These are phyloP conservation scores for Parazoanthus atlanticus DNA, from an alignment of 92 coral and sea anemone genomes.

Conservation along the genomic window DNA sequence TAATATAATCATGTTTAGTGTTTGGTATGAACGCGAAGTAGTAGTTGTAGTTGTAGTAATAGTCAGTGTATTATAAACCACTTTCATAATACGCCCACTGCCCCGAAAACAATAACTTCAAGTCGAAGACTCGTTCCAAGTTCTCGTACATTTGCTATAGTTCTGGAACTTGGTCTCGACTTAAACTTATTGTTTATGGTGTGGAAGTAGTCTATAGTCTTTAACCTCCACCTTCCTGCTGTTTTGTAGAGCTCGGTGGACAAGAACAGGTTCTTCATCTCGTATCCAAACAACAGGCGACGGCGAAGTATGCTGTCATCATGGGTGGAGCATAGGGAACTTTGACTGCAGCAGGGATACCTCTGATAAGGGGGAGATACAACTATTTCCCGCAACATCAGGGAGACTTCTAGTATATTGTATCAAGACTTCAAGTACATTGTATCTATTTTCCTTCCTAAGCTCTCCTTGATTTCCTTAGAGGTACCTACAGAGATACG, in stretches of 20 bases:
- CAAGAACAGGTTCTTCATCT: conserved; percentile 89
- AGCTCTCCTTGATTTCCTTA: background rate
- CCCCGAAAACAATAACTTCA: too few relatives aligned
- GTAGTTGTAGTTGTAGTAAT: too few relatives aligned
- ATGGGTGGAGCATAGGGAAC: conserved; percentile 58
- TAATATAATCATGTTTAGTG: too few relatives aligned
- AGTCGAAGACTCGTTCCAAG: too few relatives aligned
- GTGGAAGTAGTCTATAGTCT: background rate
- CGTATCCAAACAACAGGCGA: conserved; percentile 86
- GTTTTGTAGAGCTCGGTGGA: conserved; percentile 88
- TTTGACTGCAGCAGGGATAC: conserved; percentile 28
- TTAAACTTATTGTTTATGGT: too few relatives aligned
- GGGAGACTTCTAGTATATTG: background rate
- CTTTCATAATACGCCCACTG: too few relatives aligned
- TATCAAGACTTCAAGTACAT: too few relatives aligned
- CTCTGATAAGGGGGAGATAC: background rate
- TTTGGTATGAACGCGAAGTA: too few relatives aligned
- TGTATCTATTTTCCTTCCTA: background rate
- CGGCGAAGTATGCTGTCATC: conserved; percentile 66
- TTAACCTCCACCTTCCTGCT: background rate
- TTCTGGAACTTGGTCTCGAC: too few relatives aligned
- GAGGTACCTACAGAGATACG: too few relatives aligned
- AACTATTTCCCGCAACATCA: background rate
- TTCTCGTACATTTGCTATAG: background rate
- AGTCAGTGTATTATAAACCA: too few relatives aligned